Percentiles rank a stretch among this genome's conserved stretches.
Evolutionary conservation across 2,888 invertebrate genomes (phyloP).

Genomic region (Scelioninae gen. 2): DNA sequence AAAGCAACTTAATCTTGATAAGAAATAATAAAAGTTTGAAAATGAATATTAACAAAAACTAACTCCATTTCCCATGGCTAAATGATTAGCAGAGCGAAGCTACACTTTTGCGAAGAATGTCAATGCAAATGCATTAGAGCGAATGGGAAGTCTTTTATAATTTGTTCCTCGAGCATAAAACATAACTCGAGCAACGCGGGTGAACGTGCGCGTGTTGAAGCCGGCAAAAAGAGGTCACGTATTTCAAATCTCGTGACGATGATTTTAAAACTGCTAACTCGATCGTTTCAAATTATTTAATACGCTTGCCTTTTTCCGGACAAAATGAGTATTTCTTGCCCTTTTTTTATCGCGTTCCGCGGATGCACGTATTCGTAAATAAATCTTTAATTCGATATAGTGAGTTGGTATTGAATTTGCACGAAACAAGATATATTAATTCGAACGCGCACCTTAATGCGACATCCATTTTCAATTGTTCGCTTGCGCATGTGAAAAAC

Average conservation of each 20-base stretch:
- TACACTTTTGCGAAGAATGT: constrained; percentile 12
- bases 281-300: constrained; percentile 45
- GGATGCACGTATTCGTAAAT: constrained; percentile 21
- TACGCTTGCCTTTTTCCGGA: constrained; percentile 20
- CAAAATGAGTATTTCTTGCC: constrained; percentile 4
- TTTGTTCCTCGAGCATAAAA: constrained; percentile 43
- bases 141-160: constrained; percentile 36
- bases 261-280: constrained; percentile 44
- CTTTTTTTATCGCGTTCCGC: neutral
- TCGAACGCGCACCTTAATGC: constrained; percentile 14
- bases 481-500: too few species aligned
- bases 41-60: too few species aligned
- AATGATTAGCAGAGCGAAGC: constrained; percentile 21
- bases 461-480: constrained; percentile 36
- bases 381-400: constrained; percentile 29
- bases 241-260: constrained; percentile 42
- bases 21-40: too few species aligned
- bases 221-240: constrained; percentile 32
- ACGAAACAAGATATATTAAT: constrained; percentile 20
- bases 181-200: constrained; percentile 31
- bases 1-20: too few species aligned
- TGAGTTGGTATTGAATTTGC: constrained; percentile 29
- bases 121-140: constrained; percentile 29
- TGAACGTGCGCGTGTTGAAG: constrained; percentile 23
- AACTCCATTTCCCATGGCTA: too few species aligned